Evolutionary conservation across 2,888 invertebrate species (phyloP).

Genomic region (Pollenia griseotomentosa): DNA sequence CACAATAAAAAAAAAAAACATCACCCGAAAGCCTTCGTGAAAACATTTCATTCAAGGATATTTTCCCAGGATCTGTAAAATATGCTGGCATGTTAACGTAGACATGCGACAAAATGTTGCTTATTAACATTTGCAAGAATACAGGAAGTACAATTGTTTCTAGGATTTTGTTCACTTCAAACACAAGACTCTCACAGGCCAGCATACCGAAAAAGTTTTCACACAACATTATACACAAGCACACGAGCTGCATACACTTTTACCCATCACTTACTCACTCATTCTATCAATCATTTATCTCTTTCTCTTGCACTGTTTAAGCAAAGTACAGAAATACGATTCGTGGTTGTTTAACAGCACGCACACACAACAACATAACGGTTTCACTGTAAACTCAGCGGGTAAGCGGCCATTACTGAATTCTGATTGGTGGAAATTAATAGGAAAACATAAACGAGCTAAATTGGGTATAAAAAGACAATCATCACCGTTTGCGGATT

Average conservation of each 20-base stretch:
- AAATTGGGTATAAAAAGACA: conserved; percentile 87
- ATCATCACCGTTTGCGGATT: conserved; percentile 85
- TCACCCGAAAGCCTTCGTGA: background rate
- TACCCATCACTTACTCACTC: conserved; percentile 12
- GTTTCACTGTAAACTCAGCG: conserved; percentile 69
- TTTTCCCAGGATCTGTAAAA: conserved; percentile 58
- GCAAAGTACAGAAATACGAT: conserved; percentile 51
- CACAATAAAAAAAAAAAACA: background rate
- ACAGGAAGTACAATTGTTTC: conserved; percentile 72
- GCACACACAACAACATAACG: conserved; percentile 52
- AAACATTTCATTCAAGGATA: conserved; percentile 35
- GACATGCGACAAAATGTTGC: conserved; percentile 50
- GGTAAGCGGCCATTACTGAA: conserved; percentile 80
- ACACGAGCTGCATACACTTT: conserved; percentile 13
- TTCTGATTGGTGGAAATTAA: conserved; percentile 81
- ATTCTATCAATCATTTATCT: conserved; percentile 38
- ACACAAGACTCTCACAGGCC: conserved; percentile 68
- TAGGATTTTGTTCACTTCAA: conserved; percentile 41
- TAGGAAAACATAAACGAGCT: conserved; percentile 78
- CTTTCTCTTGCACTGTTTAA: conserved; percentile 46
- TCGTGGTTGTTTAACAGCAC: conserved; percentile 62
- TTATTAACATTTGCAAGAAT: conserved; percentile 71
- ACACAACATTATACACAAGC: conserved; percentile 72
- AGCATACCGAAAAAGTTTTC: conserved; percentile 75
- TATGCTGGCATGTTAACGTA: conserved; percentile 66